Evolutionary conservation across 2,113 vertebrate species (phyloP).

Genomic region (Reinhardtius hippoglossoides): DNA sequence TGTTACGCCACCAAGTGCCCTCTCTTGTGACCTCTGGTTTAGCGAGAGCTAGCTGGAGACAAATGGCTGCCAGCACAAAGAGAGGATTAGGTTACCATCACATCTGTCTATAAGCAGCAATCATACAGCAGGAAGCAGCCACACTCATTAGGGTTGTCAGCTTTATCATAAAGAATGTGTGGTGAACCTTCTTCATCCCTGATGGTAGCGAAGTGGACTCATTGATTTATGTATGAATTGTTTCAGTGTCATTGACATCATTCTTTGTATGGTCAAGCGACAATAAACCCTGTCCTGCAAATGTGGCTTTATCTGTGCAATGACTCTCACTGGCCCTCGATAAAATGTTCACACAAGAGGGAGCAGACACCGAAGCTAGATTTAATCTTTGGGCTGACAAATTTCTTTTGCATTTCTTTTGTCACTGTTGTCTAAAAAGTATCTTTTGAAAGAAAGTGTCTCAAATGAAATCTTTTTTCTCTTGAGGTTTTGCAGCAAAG

Average conservation of each 20-base stretch:
- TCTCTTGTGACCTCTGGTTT: conserved; percentile 33
- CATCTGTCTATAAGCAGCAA: conserved; percentile 39
- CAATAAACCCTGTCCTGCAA: conserved; percentile 7
- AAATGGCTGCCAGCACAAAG: conserved; percentile 40
- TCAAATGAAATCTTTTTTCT: too few species aligned
- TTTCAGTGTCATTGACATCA: conserved; percentile 12
- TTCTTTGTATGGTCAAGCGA: conserved; percentile 7
- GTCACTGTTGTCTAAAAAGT: not conserved
- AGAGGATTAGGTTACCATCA: conserved; percentile 44
- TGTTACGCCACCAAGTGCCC: not conserved
- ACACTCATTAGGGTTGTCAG: not conserved
- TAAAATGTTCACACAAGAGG: too few species aligned
- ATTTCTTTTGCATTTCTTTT: conserved; percentile 4
- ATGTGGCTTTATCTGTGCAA: conserved; percentile 1
- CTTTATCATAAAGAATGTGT: conserved; percentile 1
- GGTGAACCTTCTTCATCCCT: not conserved
- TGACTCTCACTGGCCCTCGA: conserved; percentile 1
- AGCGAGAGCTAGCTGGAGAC: conserved; percentile 12
- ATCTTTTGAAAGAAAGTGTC: not conserved
- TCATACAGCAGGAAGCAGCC: conserved; percentile 6
- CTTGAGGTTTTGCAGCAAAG: not conserved
- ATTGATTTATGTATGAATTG: conserved; percentile 11
- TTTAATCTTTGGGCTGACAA: conserved; percentile 11
- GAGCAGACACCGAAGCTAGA: not conserved
- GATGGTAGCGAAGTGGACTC: not conserved